Evolutionary conservation across 1,140 invertebrate genomes (phyloP), one percentile per base, ranked within the genome.

Genomic region (Drosophila aff.): DNA sequence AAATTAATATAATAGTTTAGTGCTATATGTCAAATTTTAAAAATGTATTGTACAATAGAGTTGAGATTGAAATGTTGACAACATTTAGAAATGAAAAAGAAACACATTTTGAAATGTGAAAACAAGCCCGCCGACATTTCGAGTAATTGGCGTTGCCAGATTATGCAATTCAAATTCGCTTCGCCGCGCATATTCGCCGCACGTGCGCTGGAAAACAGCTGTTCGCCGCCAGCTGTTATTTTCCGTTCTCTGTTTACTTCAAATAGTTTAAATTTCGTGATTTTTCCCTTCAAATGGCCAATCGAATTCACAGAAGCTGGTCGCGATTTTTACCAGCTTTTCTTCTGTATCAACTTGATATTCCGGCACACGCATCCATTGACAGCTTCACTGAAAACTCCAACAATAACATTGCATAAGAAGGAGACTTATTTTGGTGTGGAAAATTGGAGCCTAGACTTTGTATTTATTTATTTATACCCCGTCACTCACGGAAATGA

Each of bases 351-450:
- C 61, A 31, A n/a, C 28, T 23, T 11, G 31, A 57, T 18, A 40
- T 21, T 33, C 21, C 18, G 50, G 61, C 61, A 66, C 44, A 33
- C 18, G n/a, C 36, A 18, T 40, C 50, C 41, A 41, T 50, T 15
- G 0, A 11, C 23, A 31, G 10, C 16, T 8, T 11, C 57, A 11
- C 11, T 21, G 23, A 44, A 26, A 59, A 46, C 46, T 63, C 43
- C 28, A 52, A 23, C 23, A 57, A 63, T 2, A 62, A 63, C 5
- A 78, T 78, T 78, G 75, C 75, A 69, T 78, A 78, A 72, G 40
- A 67, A 33, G 50, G 31, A 53, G 16, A 18, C 44, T 43, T 31
- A 28, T 49, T 61, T 52, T 15, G 10, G 36, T 46, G 44, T 43
- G 43, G 21, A 28, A 69, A 73, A 60, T 41, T 73, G 44, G 38